Base-by-base conservation (phyloP, 2,113 vertebrate species). In the Xiphorhynchus elegans region DNA sequence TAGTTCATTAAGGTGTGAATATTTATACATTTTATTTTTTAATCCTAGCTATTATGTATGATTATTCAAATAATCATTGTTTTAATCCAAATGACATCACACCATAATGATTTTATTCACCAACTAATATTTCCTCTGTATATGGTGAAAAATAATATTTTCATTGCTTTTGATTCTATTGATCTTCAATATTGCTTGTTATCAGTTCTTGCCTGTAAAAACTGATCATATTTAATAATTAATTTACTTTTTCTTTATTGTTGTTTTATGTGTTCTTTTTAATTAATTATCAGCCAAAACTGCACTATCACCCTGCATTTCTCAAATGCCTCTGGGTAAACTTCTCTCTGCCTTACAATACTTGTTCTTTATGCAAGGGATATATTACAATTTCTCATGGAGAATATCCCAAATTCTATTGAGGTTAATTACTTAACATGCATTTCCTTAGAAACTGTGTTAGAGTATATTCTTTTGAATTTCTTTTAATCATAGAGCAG, bases 371-470 rank as follows among this genome's bases (percentile, higher is more conserved):
- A 62, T 90, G 37, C 46, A 88, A 53, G 24, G 42, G 26, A 39
- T 69, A 12, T 87, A 55, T 62, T 64, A 66, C 16, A 55, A 14
- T 42, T 92, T 92, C 17, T 77, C 46, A 46, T 28, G 21, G 4
- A 91, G 23, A 76, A 79, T 37, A 90, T 62, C n/a, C 44, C 13
- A 17, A 58, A 2, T 86, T 96, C 72, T 88, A 50, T 24, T 46
- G 39, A 92, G 50, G 42, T 88, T 93, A 93, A 93, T 94, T 92
- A 80, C 37, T 83, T 90, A 24, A 83, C 69, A 26, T 66, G 53
- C 5, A 2, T 69, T 93, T 90, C 79, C 46, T 46, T 72, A 88
- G 49, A 85, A 85, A 80, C 58, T 49, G 26, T 58, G 82, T 79
- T 67, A 47, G 13, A 56, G 23, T 37, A 39, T 53, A 60, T 87